A percentile compares a stretch with the other conserved stretches of the same genome.
Evolutionary conservation across 1,140 invertebrate species (phyloP).

Genomic region (Aphidius gifuensis): DNA sequence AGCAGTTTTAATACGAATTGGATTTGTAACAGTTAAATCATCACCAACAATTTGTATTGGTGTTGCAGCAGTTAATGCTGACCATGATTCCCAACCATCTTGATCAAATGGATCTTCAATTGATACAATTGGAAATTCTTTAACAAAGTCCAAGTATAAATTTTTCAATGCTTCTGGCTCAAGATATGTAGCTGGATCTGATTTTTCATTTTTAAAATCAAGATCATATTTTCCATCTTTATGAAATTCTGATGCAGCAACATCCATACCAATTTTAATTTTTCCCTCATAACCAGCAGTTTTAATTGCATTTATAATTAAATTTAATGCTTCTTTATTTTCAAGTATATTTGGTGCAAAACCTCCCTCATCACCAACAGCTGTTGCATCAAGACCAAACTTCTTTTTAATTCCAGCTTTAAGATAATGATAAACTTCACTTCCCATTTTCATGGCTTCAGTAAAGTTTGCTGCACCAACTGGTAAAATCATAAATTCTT

Average conservation of each 20-base stretch:
- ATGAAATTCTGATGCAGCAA: slow-evolving; percentile 95
- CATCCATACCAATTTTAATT: slow-evolving; percentile 95
- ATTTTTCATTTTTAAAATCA: slow-evolving; percentile 95
- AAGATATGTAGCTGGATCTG: slow-evolving; percentile 76
- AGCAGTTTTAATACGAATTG: slow-evolving; percentile 84
- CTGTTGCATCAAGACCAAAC: slow-evolving; percentile 93
- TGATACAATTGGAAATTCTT: slow-evolving; percentile 93
- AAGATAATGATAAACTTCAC: slow-evolving; percentile 95
- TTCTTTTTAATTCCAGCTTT: slow-evolving; percentile 94
- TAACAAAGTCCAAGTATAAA: slow-evolving; percentile 88
- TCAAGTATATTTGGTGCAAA: slow-evolving; percentile 98
- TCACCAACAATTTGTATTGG: slow-evolving; percentile 93
- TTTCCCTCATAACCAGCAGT: slow-evolving; percentile 60
- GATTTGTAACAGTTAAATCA: slow-evolving; percentile 93
- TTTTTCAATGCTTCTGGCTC: slow-evolving; percentile 78
- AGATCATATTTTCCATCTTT: slow-evolving; percentile 89
- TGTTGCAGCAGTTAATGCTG: slow-evolving; percentile 73
- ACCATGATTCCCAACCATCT: slow-evolving; percentile 95
- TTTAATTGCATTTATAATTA: slow-evolving; percentile 89
- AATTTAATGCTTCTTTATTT: slow-evolving; percentile 88
- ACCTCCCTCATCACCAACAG: slow-evolving; percentile 98
- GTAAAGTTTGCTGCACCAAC: slow-evolving; percentile 84
- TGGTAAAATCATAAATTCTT: slow-evolving; percentile 94
- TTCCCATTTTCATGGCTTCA: slow-evolving; percentile 98
- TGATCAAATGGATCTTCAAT: slow-evolving; percentile 99